Conservation (phyloP, 2,113 vertebrate genomes). For the Andinoacara biseriatus region DNA sequence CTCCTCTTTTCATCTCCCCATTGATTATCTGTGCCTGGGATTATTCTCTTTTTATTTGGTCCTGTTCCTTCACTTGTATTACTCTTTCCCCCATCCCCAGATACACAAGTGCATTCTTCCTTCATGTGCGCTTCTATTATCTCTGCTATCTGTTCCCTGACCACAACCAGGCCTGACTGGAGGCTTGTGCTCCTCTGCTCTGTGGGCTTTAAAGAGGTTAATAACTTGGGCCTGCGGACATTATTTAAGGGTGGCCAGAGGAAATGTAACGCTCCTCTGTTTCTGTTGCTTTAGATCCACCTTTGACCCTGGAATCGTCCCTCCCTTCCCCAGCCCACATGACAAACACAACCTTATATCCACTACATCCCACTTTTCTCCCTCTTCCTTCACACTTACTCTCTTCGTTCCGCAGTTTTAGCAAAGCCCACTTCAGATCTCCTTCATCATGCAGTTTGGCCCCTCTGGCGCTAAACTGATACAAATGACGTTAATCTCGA, state of each 20-base stretch:
- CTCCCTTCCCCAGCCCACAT: slow-evolving; percentile 53
- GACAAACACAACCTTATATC: slow-evolving; percentile 64
- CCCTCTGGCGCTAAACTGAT: slow-evolving; percentile 78
- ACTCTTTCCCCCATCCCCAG: slow-evolving; percentile 64
- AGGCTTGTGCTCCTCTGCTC: slow-evolving; percentile 65
- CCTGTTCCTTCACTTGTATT: slow-evolving; percentile 58
- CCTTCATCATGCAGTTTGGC: slow-evolving; percentile 73
- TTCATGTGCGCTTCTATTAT: slow-evolving; percentile 79
- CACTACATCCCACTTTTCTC: slow-evolving; percentile 44
- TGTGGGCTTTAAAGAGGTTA: slow-evolving; percentile 82
- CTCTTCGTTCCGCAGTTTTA: slow-evolving; percentile 40
- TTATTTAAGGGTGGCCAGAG: slow-evolving; percentile 80
- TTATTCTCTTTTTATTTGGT: slow-evolving; percentile 84
- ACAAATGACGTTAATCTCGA: slow-evolving; percentile 82
- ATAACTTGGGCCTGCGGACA: slow-evolving; percentile 83
- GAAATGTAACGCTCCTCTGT: slow-evolving; percentile 77
- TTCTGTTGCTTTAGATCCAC: slow-evolving; percentile 77
- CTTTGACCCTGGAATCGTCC: slow-evolving; percentile 68
- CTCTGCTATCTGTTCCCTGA: slow-evolving; percentile 79
- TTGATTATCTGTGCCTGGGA: slow-evolving; percentile 85
- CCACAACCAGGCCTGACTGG: slow-evolving; percentile 70
- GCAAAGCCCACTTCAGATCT: slow-evolving; percentile 50
- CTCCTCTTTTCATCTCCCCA: slow-evolving; percentile 81
- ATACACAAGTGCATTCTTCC: slow-evolving; percentile 71
- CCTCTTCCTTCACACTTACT: slow-evolving; percentile 44